Percentiles rank a stretch among this genome's conserved stretches.
These are phyloP conservation scores for Zaprionus taronus DNA, from an alignment of 1,140 invertebrate species.

Conservation along the genomic window DNA sequence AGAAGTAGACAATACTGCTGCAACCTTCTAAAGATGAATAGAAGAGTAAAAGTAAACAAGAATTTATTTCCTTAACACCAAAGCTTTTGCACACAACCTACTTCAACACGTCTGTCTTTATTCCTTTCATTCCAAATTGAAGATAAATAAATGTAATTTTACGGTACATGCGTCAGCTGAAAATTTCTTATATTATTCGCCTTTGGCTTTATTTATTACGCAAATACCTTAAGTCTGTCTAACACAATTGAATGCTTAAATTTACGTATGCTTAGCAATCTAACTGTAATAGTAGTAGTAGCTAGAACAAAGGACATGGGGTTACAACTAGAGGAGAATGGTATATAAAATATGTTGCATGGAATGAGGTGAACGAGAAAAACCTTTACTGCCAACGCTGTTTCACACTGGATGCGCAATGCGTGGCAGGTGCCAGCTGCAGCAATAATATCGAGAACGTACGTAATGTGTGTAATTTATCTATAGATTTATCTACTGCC, in stretches of 20 bases:
- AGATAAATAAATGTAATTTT: constrained; percentile 1
- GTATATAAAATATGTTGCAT: constrained; percentile 62
- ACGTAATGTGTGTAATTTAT: constrained; percentile 32
- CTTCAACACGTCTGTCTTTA: background rate
- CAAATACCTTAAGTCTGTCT: constrained; percentile 51
- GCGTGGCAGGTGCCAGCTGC: constrained; percentile 1
- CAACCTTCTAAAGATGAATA: background rate
- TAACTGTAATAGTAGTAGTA: constrained; percentile 40
- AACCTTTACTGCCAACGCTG: background rate
- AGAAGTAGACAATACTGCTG: too few relatives aligned
- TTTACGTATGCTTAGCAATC: constrained; percentile 55
- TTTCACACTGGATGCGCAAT: background rate
- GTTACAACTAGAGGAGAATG: constrained; percentile 34
- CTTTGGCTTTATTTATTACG: constrained; percentile 76
- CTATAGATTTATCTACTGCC: constrained; percentile 58
- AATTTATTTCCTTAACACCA: background rate
- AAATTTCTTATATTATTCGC: constrained; percentile 25
- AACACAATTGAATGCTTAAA: constrained; percentile 60
- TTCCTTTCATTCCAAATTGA: background rate
- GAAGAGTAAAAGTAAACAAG: background rate
- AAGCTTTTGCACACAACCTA: background rate
- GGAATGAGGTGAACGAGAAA: constrained; percentile 20
- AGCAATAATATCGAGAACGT: background rate
- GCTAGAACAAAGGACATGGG: constrained; percentile 34
- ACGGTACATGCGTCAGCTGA: background rate